Percentiles rank a stretch among this genome's conserved stretches.
phyloP scores from a whole-genome alignment of 2,113 vertebrate species.

The Esox niger region DNA sequence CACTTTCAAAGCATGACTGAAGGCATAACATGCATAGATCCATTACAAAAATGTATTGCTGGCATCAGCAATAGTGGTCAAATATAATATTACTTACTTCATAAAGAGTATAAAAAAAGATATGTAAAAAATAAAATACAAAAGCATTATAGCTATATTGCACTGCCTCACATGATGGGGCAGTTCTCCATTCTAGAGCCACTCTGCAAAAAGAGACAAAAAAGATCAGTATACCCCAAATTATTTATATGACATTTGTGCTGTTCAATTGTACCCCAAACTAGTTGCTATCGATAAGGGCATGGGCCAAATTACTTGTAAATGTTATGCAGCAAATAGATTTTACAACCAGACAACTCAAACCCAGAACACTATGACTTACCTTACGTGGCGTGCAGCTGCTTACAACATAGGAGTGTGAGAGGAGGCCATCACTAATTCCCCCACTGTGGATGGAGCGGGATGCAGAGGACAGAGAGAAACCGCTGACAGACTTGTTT shows the following conservation, averaged over 20 bases:
- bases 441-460: constrained; percentile 78
- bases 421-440: constrained; percentile 77
- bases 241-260: background rate
- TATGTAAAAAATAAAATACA: background rate
- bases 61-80: background rate
- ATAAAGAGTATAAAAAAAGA: background rate
- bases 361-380: background rate
- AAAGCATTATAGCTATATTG: constrained; percentile 1
- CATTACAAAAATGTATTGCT: background rate
- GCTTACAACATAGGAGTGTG: constrained; percentile 82
- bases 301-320: background rate
- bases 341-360: background rate
- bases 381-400: constrained; percentile 72
- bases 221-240: background rate
- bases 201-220: constrained; percentile 33
- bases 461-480: constrained; percentile 78
- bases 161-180: constrained; percentile 60
- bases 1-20: background rate
- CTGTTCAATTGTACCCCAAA: too few species aligned
- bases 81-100: background rate
- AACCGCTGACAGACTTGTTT: constrained; percentile 80
- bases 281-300: too few species aligned
- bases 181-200: constrained; percentile 56
- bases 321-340: background rate
- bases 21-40: background rate